A percentile compares a stretch with the other conserved stretches of the same genome.
Conservation (phyloP, 2,113 vertebrate genomes). For the Coturnix japonica region DNA sequence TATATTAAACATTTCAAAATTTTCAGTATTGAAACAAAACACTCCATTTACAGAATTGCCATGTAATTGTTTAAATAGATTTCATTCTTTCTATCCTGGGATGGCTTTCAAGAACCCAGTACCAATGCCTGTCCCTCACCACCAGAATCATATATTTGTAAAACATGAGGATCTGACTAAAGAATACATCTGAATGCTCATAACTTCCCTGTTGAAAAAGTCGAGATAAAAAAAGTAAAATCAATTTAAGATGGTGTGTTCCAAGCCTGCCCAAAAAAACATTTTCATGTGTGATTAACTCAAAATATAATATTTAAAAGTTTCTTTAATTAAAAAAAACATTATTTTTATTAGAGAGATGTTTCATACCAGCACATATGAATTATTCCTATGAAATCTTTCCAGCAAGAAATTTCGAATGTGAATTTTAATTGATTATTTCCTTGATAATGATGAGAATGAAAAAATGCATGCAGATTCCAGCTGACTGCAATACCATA, state of each 20-base stretch:
- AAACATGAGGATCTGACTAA: too few species aligned
- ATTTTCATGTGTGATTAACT: neutral
- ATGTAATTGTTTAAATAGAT: too few species aligned
- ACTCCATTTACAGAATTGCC: too few species aligned
- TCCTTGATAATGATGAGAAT: neutral
- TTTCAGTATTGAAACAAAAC: neutral
- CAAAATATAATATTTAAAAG: neutral
- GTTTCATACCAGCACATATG: neutral
- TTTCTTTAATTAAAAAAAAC: neutral
- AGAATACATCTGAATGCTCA: too few species aligned
- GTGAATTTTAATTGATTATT: neutral
- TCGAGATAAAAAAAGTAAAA: neutral
- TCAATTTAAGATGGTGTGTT: neutral
- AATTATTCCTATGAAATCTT: neutral
- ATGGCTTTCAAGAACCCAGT: too few species aligned
- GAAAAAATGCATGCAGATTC: neutral
- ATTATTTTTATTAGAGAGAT: neutral
- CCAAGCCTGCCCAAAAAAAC: neutral
- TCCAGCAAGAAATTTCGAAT: neutral
- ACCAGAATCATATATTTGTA: too few species aligned
- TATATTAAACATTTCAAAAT: neutral
- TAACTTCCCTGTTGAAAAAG: too few species aligned
- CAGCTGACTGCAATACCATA: neutral
- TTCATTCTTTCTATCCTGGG: too few species aligned
- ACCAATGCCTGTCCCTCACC: too few species aligned